Conservation (phyloP, 1,140 invertebrate species). For the Drosophila lacteicornis region DNA sequence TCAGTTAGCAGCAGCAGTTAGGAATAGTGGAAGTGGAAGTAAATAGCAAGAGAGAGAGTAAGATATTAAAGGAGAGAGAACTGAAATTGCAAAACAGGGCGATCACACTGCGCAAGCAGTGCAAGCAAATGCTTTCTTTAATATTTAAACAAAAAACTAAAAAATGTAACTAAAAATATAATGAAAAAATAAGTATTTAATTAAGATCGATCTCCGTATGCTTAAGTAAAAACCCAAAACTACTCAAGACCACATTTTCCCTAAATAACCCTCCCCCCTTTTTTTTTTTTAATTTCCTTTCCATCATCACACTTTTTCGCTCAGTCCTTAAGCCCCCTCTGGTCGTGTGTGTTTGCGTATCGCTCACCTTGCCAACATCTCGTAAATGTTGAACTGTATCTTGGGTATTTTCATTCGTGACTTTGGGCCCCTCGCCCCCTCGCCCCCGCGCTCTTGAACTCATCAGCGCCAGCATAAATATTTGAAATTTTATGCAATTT, state of each 20-base stretch:
- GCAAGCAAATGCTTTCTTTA: too few species aligned
- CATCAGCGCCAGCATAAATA: slow-evolving; percentile 55
- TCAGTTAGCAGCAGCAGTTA: too few species aligned
- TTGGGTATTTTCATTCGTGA: slow-evolving; percentile 51
- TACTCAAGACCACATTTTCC: too few species aligned
- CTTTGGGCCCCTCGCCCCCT: slow-evolving; percentile 1
- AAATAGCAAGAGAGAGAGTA: background rate
- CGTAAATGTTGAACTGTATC: slow-evolving; percentile 56
- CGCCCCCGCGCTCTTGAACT: slow-evolving; percentile 9
- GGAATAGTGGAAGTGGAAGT: too few species aligned
- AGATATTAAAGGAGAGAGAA: too few species aligned
- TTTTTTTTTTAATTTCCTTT: background rate
- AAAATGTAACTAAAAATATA: too few species aligned
- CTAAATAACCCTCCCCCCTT: too few species aligned
- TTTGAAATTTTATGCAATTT: slow-evolving; percentile 57
- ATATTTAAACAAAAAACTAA: too few species aligned
- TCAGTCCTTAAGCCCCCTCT: slow-evolving; percentile 1
- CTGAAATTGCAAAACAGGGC: background rate
- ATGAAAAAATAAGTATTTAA: too few species aligned
- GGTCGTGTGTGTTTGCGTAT: slow-evolving; percentile 22
- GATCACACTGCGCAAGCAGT: background rate
- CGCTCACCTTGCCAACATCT: slow-evolving; percentile 49
- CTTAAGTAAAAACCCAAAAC: too few species aligned
- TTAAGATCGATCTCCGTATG: too few species aligned
- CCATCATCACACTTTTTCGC: background rate